A percentile compares a stretch with the other conserved stretches of the same genome.
phyloP scores from a whole-genome alignment of 37 sponge, comb jelly and placozoan species.

The Chondrosia reniformis region DNA sequence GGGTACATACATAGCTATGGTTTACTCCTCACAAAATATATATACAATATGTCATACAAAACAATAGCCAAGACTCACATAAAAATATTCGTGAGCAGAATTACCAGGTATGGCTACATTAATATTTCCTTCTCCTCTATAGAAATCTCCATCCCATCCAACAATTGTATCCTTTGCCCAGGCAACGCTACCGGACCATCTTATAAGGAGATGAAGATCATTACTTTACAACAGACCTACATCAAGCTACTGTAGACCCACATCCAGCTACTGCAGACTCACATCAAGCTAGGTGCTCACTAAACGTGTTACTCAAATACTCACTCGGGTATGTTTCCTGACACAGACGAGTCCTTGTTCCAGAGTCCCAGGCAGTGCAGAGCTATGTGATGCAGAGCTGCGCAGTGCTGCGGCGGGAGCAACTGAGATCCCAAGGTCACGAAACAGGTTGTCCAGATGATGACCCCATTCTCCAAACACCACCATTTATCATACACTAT shows the following conservation, averaged over 20 bases:
- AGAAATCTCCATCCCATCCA: conserved; percentile 57
- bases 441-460: conserved; percentile 79
- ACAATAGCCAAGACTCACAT: conserved; percentile 45
- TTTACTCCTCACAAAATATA: not conserved
- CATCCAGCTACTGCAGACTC: no score
- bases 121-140: conserved; percentile 53
- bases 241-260: no score
- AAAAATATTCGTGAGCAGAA: conserved; percentile 68
- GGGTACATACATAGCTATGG: not conserved
- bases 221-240: no score
- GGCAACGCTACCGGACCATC: conserved; percentile 59
- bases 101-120: conserved; percentile 76
- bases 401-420: conserved; percentile 69
- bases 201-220: not conserved
- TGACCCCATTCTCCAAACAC: conserved; percentile 66
- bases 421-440: conserved; percentile 60
- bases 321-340: conserved; percentile 13
- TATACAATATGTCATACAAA: not conserved
- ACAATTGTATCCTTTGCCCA: conserved; percentile 62
- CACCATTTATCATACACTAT: conserved; percentile 79
- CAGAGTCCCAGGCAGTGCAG: conserved; percentile 67
- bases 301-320: no score
- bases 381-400: conserved; percentile 59
- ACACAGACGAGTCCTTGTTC: conserved; percentile 19
- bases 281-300: no score